Base-by-base conservation (phyloP, 2,797 vertebrate species). In the Sebastes reedi region DNA sequence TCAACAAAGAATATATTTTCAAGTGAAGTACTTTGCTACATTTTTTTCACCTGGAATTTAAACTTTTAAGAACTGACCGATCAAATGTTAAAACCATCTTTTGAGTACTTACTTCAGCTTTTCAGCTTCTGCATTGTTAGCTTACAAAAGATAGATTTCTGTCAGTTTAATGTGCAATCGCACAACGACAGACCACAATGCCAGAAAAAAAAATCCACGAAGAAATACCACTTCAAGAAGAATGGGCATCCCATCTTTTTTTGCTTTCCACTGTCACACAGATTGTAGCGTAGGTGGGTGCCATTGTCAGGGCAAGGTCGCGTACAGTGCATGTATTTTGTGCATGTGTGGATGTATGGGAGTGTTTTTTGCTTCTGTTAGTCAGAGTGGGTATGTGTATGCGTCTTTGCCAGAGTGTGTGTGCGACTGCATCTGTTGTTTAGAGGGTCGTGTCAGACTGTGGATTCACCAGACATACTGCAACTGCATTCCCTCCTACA, bases 401-500 rank as follows among this genome's bases (percentile, higher is more conserved):
- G 80, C 70, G 36, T 65, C 10, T 81, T 73, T 87, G 72, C 76
- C 73, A 39, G 75, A 73, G 83, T 85, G 82, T 82, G 80, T 83
- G 89, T 68, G 75, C 8, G 54, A 58, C 82, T 88, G 80, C 92
- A 90, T 93, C 91, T 93, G 92, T 87, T 94, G 91, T 91, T 90
- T 87, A 72, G 88, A 85, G 77, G 88, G 89, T 83, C 61, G 69
- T 83, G 89, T 90, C 86, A 91, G 69, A 89, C 75, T 72, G 85
- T 80, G 83, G 76, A 86, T 91, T 76, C 91, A 88, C 84, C 94
- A 88, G 79, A 91, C 75, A 1, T 34, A 79, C 82, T 85, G 87
- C 87, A 87, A 87, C 88, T 91, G 91, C 80, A 83, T 83, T 82
- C 78, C 92, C 94, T 93, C 94, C 94, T 86, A 94, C 94, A 88